Evolutionary conservation across 92 coral and sea anemone species (phyloP), one percentile per base, ranked within the genome.

Genomic region (Hydrozoanthus gracilis): DNA sequence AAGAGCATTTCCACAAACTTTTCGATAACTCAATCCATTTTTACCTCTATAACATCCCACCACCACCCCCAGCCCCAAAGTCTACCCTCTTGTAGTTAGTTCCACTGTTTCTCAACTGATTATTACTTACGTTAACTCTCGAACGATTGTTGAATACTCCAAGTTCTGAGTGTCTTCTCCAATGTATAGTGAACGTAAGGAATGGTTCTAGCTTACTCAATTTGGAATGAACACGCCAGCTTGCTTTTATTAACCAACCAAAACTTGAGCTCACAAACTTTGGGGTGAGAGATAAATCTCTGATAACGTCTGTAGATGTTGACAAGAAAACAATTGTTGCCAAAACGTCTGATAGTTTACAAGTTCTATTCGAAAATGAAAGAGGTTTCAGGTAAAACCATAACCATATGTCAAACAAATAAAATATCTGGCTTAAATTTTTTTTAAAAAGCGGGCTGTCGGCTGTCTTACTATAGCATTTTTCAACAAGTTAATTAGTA

Each of bases 91-190:
- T 9, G 10, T 56, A n/a, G 15, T 15, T 8, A 66, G 4, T 3
- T 3, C 16, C 0, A 18, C 16, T 66, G 20, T 3, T 7, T 66
- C 17, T 4, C 2, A 17, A 13, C 27, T 66, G 39, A 15, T 66
- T 0, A 66, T 66, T n/a, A 76, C 82, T 51, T 76, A 76, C 82
- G 15, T 76, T 76, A 12, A 76, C 82, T 76, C 62, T 76, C 16
- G 46, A 4, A 4, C 4, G 35, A 14, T 35, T 17, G 18, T 13
- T 7, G 15, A 54, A 76, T 47, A 51, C 8, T 16, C 62, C 48
- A 10, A 20, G 14, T 5, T 18, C n/a, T 18, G 80, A 27, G 48
- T 52, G 44, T 13, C 62, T 54, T 55, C 65, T 48, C 82, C 82
- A 76, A 51, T 54, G 82, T 51, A 76, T 49, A 64, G 55, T 49